These are phyloP conservation scores for Tryphoninae sp. DNA, from an alignment of 2,888 invertebrate species.

Conservation along the genomic window DNA sequence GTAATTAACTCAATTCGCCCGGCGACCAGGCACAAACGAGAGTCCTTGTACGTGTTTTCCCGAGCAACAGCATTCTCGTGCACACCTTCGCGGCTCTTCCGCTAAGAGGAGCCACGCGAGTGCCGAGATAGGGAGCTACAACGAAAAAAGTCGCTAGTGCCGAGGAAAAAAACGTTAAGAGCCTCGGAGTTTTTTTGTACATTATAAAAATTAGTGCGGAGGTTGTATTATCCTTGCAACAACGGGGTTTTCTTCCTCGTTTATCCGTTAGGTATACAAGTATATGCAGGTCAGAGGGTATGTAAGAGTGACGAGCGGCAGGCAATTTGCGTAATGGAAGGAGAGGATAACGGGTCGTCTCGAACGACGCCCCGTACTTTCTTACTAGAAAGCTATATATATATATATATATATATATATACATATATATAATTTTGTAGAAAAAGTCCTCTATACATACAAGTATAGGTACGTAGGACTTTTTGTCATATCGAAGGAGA, in stretches of 20 bases:
- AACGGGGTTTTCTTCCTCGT: neutral
- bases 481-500: too few relatives aligned
- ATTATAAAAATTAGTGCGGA: slow-evolving; percentile 49
- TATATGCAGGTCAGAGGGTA: slow-evolving; percentile 2
- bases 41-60: slow-evolving; percentile 12
- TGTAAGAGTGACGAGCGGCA: slow-evolving; percentile 31
- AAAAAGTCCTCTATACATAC: too few relatives aligned
- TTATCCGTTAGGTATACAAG: neutral
- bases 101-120: slow-evolving; percentile 21
- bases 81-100: slow-evolving; percentile 29
- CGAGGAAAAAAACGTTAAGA: neutral
- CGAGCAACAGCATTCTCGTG: slow-evolving; percentile 15
- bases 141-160: neutral
- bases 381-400: slow-evolving; percentile 10
- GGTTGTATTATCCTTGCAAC: slow-evolving; percentile 20
- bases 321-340: slow-evolving; percentile 62
- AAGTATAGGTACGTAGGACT: too few relatives aligned
- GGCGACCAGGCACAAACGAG: slow-evolving; percentile 43
- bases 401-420: neutral
- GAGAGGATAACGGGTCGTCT: slow-evolving; percentile 25
- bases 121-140: slow-evolving; percentile 5
- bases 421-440: neutral
- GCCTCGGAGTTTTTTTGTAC: slow-evolving; percentile 15
- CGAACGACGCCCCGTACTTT: neutral
- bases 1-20: slow-evolving; percentile 58